Percentiles rank a stretch among this genome's conserved stretches.
phyloP scores from a whole-genome alignment of 2,113 vertebrate genomes.

The Corvus hawaiiensis region DNA sequence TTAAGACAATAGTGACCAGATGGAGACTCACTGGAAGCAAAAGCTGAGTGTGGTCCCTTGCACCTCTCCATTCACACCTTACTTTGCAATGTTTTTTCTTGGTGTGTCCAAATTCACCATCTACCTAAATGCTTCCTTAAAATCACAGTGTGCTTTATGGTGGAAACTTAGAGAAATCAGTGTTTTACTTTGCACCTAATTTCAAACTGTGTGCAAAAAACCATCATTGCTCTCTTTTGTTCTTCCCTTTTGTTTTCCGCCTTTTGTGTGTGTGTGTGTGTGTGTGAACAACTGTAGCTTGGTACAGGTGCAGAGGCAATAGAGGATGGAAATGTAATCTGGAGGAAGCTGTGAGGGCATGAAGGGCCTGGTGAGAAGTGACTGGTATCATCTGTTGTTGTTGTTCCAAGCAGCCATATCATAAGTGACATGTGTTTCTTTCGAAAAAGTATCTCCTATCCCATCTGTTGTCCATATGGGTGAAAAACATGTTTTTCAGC shows the following conservation, averaged over 20 bases:
- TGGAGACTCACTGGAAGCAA: background rate
- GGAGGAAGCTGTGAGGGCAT: background rate
- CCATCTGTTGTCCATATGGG: slow-evolving; percentile 50
- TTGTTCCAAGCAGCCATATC: slow-evolving; percentile 15
- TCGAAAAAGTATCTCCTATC: background rate
- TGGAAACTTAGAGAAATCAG: background rate
- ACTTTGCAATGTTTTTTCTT: background rate
- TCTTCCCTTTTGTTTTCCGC: background rate
- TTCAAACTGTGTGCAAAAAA: background rate
- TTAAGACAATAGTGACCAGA: background rate
- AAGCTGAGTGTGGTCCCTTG: background rate
- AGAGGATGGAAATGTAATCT: background rate
- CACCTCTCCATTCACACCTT: background rate
- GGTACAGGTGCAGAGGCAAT: background rate
- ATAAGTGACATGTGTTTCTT: slow-evolving; percentile 1
- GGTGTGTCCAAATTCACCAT: background rate
- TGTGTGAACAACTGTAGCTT: background rate
- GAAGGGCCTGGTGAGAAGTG: background rate
- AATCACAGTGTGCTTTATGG: background rate
- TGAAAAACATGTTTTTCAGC: slow-evolving; percentile 11
- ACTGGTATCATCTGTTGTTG: slow-evolving; percentile 31
- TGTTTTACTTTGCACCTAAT: background rate
- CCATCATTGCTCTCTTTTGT: background rate
- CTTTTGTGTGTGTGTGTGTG: background rate
- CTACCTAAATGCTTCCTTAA: background rate